Evolutionary conservation across 2,113 vertebrate genomes (phyloP).

Genomic region (Hippolais icterina): DNA sequence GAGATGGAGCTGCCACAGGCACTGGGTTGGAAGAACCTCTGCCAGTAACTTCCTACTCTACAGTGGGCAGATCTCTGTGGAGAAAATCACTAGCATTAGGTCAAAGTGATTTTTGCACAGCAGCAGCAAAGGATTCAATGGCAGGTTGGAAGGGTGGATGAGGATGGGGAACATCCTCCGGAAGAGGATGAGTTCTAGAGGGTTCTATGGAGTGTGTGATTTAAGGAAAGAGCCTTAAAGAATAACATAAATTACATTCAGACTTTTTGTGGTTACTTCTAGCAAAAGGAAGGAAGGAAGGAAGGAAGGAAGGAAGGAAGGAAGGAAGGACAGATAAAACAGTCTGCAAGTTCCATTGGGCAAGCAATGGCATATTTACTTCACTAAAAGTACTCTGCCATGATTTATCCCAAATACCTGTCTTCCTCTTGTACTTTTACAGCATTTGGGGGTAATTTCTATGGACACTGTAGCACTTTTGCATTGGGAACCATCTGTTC

Average conservation of each 20-base stretch:
- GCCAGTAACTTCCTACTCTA: not conserved
- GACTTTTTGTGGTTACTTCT: not conserved
- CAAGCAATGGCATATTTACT: not conserved
- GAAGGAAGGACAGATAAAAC: not conserved
- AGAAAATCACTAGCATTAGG: not conserved
- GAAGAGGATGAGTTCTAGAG: fast-evolving
- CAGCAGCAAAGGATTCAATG: not conserved
- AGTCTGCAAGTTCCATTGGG: not conserved
- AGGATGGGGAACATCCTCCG: not conserved
- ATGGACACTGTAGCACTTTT: not conserved
- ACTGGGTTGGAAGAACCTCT: not conserved
- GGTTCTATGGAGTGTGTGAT: not conserved
- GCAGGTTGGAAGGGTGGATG: not conserved
- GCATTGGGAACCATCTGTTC: not conserved
- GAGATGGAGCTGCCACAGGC: not conserved
- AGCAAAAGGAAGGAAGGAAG: not conserved
- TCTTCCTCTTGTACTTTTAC: not conserved
- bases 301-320: not conserved
- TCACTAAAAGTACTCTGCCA: not conserved
- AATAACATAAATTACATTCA: not conserved
- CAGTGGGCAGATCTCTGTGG: not conserved
- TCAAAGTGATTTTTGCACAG: not conserved
- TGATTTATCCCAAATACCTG: not conserved
- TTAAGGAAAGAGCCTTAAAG: not conserved
- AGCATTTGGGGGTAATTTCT: not conserved